A percentile compares a stretch with the other conserved stretches of the same genome.
Conservation (phyloP, 1,140 invertebrate genomes). For the Danaus melanippus region DNA sequence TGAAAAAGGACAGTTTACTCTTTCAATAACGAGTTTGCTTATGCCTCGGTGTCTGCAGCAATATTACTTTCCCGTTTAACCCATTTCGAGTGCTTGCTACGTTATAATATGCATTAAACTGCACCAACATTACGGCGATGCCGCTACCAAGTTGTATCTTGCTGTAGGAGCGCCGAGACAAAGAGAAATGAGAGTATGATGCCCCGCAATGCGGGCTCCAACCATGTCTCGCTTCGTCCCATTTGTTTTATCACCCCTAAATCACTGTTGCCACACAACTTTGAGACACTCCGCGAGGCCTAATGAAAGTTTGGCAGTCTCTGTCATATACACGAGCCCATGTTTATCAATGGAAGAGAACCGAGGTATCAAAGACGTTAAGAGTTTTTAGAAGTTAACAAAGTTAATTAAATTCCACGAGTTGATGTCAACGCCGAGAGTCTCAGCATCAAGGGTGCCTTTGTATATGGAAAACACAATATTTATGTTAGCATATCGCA, state of each 20-base stretch:
- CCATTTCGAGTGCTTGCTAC: conserved; percentile 59
- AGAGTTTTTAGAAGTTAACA: conserved; percentile 71
- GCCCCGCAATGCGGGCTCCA: conserved; percentile 55
- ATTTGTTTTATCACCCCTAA: conserved; percentile 65
- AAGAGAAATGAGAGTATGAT: conserved; percentile 66
- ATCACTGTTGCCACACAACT: conserved; percentile 62
- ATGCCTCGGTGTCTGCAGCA: conserved; percentile 38
- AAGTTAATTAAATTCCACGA: conserved; percentile 70
- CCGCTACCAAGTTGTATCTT: conserved; percentile 49
- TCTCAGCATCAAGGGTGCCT: conserved; percentile 61
- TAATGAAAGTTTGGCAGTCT: conserved; percentile 64
- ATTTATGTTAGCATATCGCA: conserved; percentile 64
- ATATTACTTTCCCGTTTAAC: conserved; percentile 53
- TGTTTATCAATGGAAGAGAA: conserved; percentile 61
- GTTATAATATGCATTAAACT: conserved; percentile 69
- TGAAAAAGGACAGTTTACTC: conserved; percentile 68
- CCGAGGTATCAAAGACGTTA: conserved; percentile 67
- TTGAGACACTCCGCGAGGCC: conserved; percentile 30
- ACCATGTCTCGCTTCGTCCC: conserved; percentile 36
- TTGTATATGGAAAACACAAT: conserved; percentile 60
- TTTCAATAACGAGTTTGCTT: conserved; percentile 63
- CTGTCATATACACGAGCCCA: conserved; percentile 55
- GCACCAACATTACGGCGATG: conserved; percentile 45
- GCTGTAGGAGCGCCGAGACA: conserved; percentile 56
- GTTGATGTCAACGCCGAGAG: conserved; percentile 55